phyloP scores from a whole-genome alignment of 2,113 vertebrate genomes.

The Ictalurus furcatus region DNA sequence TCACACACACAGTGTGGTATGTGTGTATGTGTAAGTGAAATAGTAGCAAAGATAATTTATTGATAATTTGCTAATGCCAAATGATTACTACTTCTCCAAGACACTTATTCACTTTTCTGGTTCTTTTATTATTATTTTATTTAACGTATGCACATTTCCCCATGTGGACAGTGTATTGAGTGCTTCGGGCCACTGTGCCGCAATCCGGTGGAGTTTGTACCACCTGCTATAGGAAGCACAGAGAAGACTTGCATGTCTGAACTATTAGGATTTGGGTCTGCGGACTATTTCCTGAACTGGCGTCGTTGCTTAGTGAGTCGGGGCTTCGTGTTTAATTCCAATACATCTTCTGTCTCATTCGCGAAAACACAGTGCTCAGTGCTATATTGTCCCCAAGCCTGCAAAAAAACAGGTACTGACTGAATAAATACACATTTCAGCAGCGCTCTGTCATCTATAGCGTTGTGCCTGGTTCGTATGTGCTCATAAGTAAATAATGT shows the following conservation, averaged over 20 bases:
- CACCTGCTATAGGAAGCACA: not conserved
- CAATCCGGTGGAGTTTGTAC: not conserved
- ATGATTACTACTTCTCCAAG: slow-evolving; percentile 46
- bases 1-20: not conserved
- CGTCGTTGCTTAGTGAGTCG: not conserved
- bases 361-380: not conserved
- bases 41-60: slow-evolving; percentile 28
- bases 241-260: not conserved
- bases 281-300: no score
- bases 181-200: not conserved
- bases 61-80: slow-evolving; percentile 7
- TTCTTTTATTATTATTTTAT: no score
- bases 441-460: not conserved
- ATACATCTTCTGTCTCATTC: not conserved
- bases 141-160: not conserved
- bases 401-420: not conserved
- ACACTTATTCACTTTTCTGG: no score
- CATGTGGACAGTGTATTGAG: not conserved
- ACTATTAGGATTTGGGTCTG: not conserved
- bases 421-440: not conserved
- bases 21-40: not conserved
- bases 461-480: not conserved
- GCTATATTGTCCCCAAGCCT: not conserved
- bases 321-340: not conserved
- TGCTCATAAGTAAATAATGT: slow-evolving; percentile 42